Base-by-base conservation (phyloP, 2,888 invertebrate genomes). In the Nudaria mundana region DNA sequence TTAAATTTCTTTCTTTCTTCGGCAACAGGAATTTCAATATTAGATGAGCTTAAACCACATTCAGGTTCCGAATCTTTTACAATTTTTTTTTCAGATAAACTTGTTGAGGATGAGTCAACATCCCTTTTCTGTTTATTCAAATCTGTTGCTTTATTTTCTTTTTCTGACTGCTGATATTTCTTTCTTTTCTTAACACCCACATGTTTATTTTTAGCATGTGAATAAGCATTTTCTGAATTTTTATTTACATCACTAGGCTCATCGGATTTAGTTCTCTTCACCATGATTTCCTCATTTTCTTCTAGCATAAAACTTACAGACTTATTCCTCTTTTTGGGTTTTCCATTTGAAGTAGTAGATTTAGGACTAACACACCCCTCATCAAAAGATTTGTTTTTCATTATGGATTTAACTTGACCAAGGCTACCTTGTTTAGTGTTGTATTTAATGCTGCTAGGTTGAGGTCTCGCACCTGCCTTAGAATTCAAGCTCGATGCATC, bases 301-400 rank as follows among this genome's bases (percentile, higher is more conserved):
- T 83, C 81, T 1, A 83, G 59, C 72, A 81, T 71, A 40, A 85
- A 83, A 48, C 86, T 86, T 8, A 85, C 84, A 1, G 86, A 85
- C 47, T 86, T 86, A 40, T 81, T 83, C 23, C 86, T 71, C 48
- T 86, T 86, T 44, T 85, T 83, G 1, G 78, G 46, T 46, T 77
- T 81, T 1, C 34, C 30, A 8, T 37, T 55, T 5, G 62, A 40
- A 5, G 29, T 12, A 15, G 39, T 46, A 5, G 43, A 42, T 24
- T 48, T 46, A n/a, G 61, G 35, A 14, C 43, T 52, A n/a, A n/a
- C n/a, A n/a, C n/a, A n/a, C 12, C 20, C 20, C 2, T 5, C 7
- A 5, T 77, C 70, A 11, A 51, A 29, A 1, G 58, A 49, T 3
- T 56, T 50, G 12, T 53, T 71, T 52, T 79, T 81, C 66, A 78